Evolutionary conservation across 2,888 invertebrate genomes (phyloP), one percentile per base, ranked within the genome.

Genomic region (Oasisia sp.): DNA sequence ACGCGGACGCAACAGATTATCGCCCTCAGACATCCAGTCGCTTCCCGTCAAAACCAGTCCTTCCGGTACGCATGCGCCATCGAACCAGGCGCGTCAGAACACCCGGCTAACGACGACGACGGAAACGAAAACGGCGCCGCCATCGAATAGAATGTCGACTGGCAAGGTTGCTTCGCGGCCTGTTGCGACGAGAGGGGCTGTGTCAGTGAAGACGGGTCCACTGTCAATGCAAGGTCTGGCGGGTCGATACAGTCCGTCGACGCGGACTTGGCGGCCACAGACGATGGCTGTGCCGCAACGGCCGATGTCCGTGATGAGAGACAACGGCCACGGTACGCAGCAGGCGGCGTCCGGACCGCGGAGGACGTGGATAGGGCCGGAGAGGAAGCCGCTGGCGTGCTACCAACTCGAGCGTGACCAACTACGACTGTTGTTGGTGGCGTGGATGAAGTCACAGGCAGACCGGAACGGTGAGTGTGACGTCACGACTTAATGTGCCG

Each of bases 341-440:
- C 74, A 19, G 14, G 19, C 74, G 19, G 19, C 27, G 74, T 19
- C n/a, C 74, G 74, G 19, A 27, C n/a, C 74, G 0, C 19, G 4
- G 74, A 74, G 74, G n/a, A 74, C 74, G n/a, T n/a, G n/a, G 74
- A 74, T 74, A 74, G 74, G 74, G 7, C 74, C 74, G 7, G 74
- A 74, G 27, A 74, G 74, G 74, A 74, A 74, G 74, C 74, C 74
- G n/a, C 74, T 74, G 19, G 74, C 74, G n/a, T 74, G 74, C n/a
- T 74, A 74, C 74, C 74, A 74, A n/a, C 74, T 74, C 27, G 74
- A 74, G 74, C 74, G 74, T 19, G 74, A 74, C 74, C 74, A 74
- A 74, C 74, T 74, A 74, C 74, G 74, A 27, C 74, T 74, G 19
- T 7, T 74, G 74, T 27, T 74, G 27, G 74, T 74, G 74, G 74